phyloP scores from a whole-genome alignment of 2,797 vertebrate species.

The Betta splendens region DNA sequence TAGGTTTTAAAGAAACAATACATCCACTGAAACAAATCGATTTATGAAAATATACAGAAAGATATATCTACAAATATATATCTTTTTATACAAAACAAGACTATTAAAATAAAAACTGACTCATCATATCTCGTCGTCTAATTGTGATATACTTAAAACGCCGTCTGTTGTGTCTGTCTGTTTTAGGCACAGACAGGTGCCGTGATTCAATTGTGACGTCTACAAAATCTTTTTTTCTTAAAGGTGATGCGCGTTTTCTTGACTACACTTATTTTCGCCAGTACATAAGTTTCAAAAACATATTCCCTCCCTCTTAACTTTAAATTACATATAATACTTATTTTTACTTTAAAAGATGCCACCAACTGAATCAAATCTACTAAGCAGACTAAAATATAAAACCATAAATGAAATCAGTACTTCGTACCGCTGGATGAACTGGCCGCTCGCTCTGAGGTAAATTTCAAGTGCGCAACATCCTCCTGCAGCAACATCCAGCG shows the following conservation, averaged over 20 bases:
- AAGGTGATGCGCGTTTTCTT: neutral
- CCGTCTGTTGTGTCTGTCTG: neutral
- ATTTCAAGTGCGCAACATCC: slow-evolving; percentile 84
- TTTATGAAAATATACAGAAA: slow-evolving; percentile 10
- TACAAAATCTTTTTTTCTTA: neutral
- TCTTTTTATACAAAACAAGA: neutral
- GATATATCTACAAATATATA: too few relatives aligned
- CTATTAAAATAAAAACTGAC: neutral
- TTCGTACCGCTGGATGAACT: slow-evolving; percentile 53
- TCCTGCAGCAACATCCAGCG: slow-evolving; percentile 63
- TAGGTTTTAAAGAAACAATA: neutral
- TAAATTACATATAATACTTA: slow-evolving; percentile 4
- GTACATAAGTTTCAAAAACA: neutral
- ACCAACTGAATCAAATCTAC: neutral
- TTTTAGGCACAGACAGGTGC: slow-evolving; percentile 24
- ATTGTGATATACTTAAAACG: neutral
- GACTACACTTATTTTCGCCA: neutral
- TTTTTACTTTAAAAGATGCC: neutral
- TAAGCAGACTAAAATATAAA: neutral
- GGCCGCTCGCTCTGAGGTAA: slow-evolving; percentile 58
- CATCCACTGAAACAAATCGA: neutral
- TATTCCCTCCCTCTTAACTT: slow-evolving; percentile 17
- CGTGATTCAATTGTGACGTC: slow-evolving; percentile 5
- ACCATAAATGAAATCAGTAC: slow-evolving; percentile 13
- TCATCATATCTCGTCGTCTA: neutral